Evolutionary conservation across 2,797 vertebrate genomes (phyloP), one percentile per base, ranked within the genome.

Genomic region (Malacoctenus gilli): DNA sequence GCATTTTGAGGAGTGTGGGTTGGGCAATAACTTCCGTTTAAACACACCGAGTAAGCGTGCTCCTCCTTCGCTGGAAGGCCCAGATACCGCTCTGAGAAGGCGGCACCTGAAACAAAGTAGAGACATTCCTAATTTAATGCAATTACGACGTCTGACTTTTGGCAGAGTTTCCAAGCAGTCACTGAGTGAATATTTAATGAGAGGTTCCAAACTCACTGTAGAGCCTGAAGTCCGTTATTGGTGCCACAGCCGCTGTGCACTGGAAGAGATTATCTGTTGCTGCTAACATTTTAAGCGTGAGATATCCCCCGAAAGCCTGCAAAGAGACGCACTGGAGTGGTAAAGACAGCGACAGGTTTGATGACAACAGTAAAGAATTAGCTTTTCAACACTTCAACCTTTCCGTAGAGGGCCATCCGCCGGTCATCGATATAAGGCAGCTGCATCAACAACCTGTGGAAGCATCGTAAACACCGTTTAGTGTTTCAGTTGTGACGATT

Each of bases 301-400:
- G 79, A 87, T 93, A 93, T 35, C 93, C 93, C 7, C 93, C 93
- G 59, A 93, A 94, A 16, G 85, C 92, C 93, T 94, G 75, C 25
- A 28, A 28, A 28, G 9, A 28, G 25, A 28, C 6, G 25, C 25
- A 5, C 6, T 6, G 9, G 25, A 5, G 25, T 28, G 6, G 6
- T 9, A 28, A 28, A 28, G 25, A 1, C 25, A 6, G 5, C 25
- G 9, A 9, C 8, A 10, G 4, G 5, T 32, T 25, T 12, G 1
- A n/a, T 30, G 34, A 30, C 14, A 34, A 37, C n/a, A 4, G 16
- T 3, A 43, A 30, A 6, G 4, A 36, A 19, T 1, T 30, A 18
- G 40, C 7, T 31, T 38, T 30, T 6, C 5, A 55, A 13, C 32
- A 9, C 1, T 32, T 18, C 20, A 36, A 94, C 93, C 92, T 94